Percentiles rank a stretch among this genome's conserved stretches.
Conservation (phyloP, 2,797 vertebrate genomes). For the Ptychadena robeensis region DNA sequence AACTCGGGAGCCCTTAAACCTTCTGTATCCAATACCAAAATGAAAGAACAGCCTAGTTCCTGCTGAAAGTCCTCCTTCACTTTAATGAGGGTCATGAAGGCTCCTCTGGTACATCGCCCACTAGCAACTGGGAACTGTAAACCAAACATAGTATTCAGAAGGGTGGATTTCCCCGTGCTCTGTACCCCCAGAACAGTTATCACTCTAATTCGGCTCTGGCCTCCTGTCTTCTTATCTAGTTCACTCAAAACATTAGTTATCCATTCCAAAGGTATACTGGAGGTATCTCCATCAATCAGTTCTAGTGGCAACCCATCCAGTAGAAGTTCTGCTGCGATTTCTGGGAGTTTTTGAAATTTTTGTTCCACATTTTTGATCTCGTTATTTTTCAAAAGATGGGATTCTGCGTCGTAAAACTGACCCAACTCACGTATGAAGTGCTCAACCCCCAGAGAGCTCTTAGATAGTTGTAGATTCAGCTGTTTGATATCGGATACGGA, state of each 20-base stretch:
- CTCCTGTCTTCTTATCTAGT: slow-evolving; percentile 32
- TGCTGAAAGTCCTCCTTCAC: slow-evolving; percentile 23
- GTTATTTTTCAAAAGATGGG: not conserved
- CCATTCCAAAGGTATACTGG: slow-evolving; percentile 78
- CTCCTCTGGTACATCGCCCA: slow-evolving; percentile 41
- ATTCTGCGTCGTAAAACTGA: slow-evolving; percentile 28
- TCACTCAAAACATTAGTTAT: slow-evolving; percentile 74
- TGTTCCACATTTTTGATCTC: not conserved
- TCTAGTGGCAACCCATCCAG: slow-evolving; percentile 40
- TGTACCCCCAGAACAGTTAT: slow-evolving; percentile 51
- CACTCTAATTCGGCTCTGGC: slow-evolving; percentile 30
- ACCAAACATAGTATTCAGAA: slow-evolving; percentile 55
- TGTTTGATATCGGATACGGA: not conserved
- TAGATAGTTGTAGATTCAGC: not conserved
- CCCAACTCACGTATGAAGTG: slow-evolving; percentile 81
- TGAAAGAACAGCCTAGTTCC: slow-evolving; percentile 40
- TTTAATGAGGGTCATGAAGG: slow-evolving; percentile 46
- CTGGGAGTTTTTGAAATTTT: slow-evolving; percentile 43
- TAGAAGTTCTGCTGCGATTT: slow-evolving; percentile 31
- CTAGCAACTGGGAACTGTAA: slow-evolving; percentile 50
- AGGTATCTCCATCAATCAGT: slow-evolving; percentile 74
- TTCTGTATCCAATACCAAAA: slow-evolving; percentile 47
- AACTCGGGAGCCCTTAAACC: slow-evolving; percentile 41
- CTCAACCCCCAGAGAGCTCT: slow-evolving; percentile 7
- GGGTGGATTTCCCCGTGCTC: slow-evolving; percentile 50